A percentile compares a stretch with the other conserved stretches of the same genome.
Evolutionary conservation across 2,113 vertebrate species (phyloP).

Genomic region (Oryzias melastigma): DNA sequence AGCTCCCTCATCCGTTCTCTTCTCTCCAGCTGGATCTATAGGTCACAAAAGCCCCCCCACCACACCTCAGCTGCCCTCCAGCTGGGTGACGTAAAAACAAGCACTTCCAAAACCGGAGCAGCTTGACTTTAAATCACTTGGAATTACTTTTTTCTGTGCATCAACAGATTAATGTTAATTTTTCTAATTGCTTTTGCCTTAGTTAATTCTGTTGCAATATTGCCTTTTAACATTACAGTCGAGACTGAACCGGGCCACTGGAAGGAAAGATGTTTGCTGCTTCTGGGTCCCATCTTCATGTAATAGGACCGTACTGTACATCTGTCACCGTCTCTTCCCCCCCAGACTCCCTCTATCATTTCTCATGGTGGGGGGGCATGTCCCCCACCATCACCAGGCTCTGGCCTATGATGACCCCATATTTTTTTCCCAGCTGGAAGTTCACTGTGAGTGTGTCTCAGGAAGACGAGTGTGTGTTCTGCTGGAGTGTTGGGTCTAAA

Average conservation of each 20-base stretch:
- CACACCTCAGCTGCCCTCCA: slow-evolving; percentile 21
- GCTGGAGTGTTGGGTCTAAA: slow-evolving; percentile 30
- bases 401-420: slow-evolving; percentile 17
- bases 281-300: slow-evolving; percentile 25
- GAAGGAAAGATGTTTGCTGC: slow-evolving; percentile 36
- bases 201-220: slow-evolving; percentile 70
- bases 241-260: slow-evolving; percentile 33
- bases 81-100: slow-evolving; percentile 13
- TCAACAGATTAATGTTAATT: slow-evolving; percentile 31
- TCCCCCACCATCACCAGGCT: slow-evolving; percentile 13
- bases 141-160: neutral
- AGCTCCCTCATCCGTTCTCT: neutral
- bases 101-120: neutral
- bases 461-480: slow-evolving; percentile 34
- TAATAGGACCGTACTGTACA: slow-evolving; percentile 24
- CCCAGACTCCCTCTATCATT: neutral
- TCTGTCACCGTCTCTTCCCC: slow-evolving; percentile 17
- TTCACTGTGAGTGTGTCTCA: slow-evolving; percentile 64
- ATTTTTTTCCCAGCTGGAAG: slow-evolving; percentile 42
- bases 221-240: slow-evolving; percentile 67
- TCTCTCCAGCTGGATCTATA: slow-evolving; percentile 7
- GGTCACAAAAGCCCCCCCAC: neutral
- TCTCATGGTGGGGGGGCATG: slow-evolving; percentile 22
- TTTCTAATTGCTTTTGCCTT: slow-evolving; percentile 61
- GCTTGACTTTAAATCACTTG: no score